Conservation (phyloP, 2,888 invertebrate genomes). For the Diarsia dahlii region DNA sequence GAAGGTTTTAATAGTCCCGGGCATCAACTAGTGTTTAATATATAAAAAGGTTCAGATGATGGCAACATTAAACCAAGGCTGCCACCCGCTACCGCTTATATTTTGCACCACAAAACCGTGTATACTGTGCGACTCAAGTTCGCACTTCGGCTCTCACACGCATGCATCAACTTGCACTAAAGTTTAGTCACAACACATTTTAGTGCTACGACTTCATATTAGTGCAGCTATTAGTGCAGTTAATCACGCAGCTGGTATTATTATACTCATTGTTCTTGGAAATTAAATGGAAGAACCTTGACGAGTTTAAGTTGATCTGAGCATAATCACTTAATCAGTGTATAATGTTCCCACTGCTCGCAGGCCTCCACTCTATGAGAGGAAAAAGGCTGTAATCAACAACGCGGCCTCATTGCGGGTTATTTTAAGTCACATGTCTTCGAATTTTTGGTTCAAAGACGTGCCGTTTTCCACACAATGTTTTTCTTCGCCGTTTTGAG, state of each 20-base stretch:
- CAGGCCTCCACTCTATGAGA: too few relatives aligned
- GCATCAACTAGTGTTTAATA: too few relatives aligned
- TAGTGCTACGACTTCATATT: neutral
- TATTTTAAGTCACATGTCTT: too few relatives aligned
- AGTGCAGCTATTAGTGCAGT: neutral
- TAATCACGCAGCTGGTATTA: neutral
- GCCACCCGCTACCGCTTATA: slow-evolving; percentile 1
- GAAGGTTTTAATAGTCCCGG: too few relatives aligned
- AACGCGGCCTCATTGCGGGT: too few relatives aligned
- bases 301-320: slow-evolving; percentile 6
- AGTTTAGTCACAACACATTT: slow-evolving; percentile 13
- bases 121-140: slow-evolving; percentile 29
- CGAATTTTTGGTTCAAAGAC: too few relatives aligned
- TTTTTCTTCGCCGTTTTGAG: too few relatives aligned
- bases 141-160: slow-evolving; percentile 33
- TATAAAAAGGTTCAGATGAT: too few relatives aligned
- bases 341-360: too few relatives aligned
- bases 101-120: slow-evolving; percentile 20
- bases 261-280: slow-evolving; percentile 6
- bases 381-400: too few relatives aligned
- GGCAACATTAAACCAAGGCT: too few relatives aligned
- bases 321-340: neutral
- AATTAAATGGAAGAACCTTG: neutral
- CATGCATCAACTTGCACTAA: slow-evolving; percentile 45
- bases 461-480: too few relatives aligned